Percentiles rank a stretch among this genome's conserved stretches.
Evolutionary conservation across 2,113 vertebrate species (phyloP).

Genomic region (Sinocyclocheilus rhinocerous): DNA sequence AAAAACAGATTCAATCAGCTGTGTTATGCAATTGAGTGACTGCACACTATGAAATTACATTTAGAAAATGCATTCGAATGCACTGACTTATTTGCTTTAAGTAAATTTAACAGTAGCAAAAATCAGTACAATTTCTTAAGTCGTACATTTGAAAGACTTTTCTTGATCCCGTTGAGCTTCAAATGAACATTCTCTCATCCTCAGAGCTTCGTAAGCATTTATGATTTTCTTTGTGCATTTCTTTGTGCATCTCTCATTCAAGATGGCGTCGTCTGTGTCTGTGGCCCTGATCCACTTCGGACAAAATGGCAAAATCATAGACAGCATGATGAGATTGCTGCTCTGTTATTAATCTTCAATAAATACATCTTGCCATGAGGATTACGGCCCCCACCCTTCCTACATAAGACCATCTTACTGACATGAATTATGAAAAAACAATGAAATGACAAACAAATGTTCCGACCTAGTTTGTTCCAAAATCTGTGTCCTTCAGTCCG

Average conservation of each 20-base stretch:
- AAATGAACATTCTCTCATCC: background rate
- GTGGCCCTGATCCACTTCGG: constrained; percentile 59
- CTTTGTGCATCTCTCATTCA: background rate
- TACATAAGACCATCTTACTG: constrained; percentile 66
- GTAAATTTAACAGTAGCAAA: background rate
- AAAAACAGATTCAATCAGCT: background rate
- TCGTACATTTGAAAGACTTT: background rate
- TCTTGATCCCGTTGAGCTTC: background rate
- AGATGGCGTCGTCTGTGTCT: constrained; percentile 5
- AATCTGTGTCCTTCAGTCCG: background rate
- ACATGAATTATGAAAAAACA: constrained; percentile 75
- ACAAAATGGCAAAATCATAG: constrained; percentile 81
- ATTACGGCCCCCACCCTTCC: constrained; percentile 71
- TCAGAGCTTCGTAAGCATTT: background rate
- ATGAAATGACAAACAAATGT: constrained; percentile 59
- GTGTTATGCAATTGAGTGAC: background rate
- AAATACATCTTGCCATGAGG: constrained; percentile 82
- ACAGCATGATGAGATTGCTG: constrained; percentile 82
- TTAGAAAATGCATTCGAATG: background rate
- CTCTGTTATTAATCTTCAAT: constrained; percentile 83
- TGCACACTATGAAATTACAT: background rate
- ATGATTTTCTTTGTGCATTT: background rate
- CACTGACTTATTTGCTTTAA: background rate
- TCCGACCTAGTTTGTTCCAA: constrained; percentile 48
- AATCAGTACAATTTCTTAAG: background rate